phyloP scores from a whole-genome alignment of 1,140 invertebrate species.

The Lasioglossum baleicum region DNA sequence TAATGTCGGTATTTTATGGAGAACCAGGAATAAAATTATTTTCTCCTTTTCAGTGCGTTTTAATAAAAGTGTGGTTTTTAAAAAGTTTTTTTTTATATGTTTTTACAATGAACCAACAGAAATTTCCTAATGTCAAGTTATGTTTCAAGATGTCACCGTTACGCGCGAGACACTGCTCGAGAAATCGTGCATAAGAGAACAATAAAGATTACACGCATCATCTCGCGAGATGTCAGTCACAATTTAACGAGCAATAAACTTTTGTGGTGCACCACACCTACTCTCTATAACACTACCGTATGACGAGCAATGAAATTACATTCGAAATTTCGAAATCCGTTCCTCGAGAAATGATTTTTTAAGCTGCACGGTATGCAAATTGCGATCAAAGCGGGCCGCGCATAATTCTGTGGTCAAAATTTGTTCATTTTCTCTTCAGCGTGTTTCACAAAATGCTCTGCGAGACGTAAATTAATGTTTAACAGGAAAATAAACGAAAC shows the following conservation, averaged over 20 bases:
- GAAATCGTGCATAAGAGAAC: conserved; percentile 24
- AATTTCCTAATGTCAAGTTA: neutral
- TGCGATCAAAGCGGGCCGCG: too few species aligned
- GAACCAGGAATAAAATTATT: too few species aligned
- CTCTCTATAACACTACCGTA: conserved; percentile 8
- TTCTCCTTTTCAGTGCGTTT: too few species aligned
- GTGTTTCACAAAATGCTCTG: too few species aligned
- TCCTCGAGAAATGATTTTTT: neutral
- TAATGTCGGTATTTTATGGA: too few species aligned
- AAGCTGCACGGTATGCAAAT: neutral
- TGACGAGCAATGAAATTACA: conserved; percentile 2
- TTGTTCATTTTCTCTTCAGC: too few species aligned
- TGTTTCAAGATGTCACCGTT: neutral
- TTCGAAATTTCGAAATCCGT: conserved; percentile 20
- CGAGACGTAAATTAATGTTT: too few species aligned
- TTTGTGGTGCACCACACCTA: conserved; percentile 60
- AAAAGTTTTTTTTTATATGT: too few species aligned
- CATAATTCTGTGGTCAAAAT: neutral
- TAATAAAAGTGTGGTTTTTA: too few species aligned
- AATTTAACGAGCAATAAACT: conserved; percentile 60
- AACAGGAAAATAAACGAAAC: too few species aligned
- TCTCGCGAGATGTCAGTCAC: conserved; percentile 30
- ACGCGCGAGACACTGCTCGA: neutral
- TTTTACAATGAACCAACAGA: neutral
- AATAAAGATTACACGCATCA: conserved; percentile 40